These are phyloP conservation scores for Reticulitermes lucifugus DNA, from an alignment of 2,888 invertebrate genomes.

Conservation along the genomic window DNA sequence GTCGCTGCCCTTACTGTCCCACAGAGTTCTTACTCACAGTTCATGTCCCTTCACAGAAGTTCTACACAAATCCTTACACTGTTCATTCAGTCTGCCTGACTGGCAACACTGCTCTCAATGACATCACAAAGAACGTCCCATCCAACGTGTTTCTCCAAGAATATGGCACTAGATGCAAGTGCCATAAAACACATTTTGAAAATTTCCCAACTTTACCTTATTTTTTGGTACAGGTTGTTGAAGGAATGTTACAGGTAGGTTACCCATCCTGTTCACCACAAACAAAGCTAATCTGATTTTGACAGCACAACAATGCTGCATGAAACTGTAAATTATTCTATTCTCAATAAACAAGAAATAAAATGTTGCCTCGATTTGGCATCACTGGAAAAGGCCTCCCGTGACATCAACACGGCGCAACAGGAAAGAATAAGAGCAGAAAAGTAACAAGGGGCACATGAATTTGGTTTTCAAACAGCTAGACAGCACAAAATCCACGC, in stretches of 20 bases:
- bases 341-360: constrained; percentile 42
- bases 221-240: constrained; percentile 52
- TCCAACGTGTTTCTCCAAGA: constrained; percentile 39
- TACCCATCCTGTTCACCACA: constrained; percentile 53
- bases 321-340: constrained; percentile 46
- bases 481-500: constrained; percentile 55
- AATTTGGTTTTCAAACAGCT: constrained; percentile 53
- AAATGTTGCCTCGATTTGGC: constrained; percentile 48
- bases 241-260: constrained; percentile 55
- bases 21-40: constrained; percentile 29
- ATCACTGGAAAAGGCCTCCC: constrained; percentile 52
- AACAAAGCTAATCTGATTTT: constrained; percentile 53
- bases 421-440: constrained; percentile 53
- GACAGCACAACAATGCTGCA: constrained; percentile 47
- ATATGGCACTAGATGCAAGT: constrained; percentile 47
- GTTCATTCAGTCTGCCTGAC: constrained; percentile 36
- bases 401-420: constrained; percentile 53
- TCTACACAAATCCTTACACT: constrained; percentile 24
- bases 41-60: constrained; percentile 35
- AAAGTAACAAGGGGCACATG: constrained; percentile 54
- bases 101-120: constrained; percentile 33
- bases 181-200: constrained; percentile 46
- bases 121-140: constrained; percentile 41
- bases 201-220: constrained; percentile 49
- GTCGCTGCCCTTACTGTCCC: constrained; percentile 37